Base-by-base conservation (phyloP, 2,113 vertebrate species). In the Morone chrysops region DNA sequence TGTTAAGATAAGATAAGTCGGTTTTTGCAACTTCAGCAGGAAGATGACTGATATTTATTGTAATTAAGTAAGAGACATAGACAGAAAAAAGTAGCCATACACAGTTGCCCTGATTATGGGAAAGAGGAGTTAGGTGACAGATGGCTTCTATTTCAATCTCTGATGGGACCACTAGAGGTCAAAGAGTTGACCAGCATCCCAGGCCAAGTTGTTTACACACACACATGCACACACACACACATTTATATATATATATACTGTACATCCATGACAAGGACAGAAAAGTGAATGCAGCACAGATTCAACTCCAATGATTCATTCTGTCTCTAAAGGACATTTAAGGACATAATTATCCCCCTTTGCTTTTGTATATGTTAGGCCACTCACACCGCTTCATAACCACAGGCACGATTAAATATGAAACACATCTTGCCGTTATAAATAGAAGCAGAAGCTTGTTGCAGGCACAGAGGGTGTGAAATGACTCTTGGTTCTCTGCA, bases 401-500 rank as follows among this genome's bases (percentile, higher is more conserved):
- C n/a, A 43, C 3, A 1, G 43, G 16, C 25, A 20, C 31, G 0
- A 41, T 57, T 77, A 36, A 54, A 75, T 53, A n/a, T 43, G 5
- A 65, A 66, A 62, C 25, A 8, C 14, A 62, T 66, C 18, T 53
- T 25, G 20, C 20, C 9, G 36, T 75, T 62, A 51, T 75, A 51
- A 75, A 51, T 75, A 84, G 43, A 73, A 66, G 59, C 10, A 71
- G 62, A 4, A 61, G 53, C 62, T 70, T 47, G 38, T 73, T 73
- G 53, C 66, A 79, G 40, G 41, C 14, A 51, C 50, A 7, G 36
- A 22, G 41, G 62, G 77, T 83, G 80, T 87, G 73, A 80, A 86
- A 56, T 85, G 41, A 86, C 60, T 80, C 17, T 38, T 73, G 36
- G 7, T 70, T 89, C 38, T 86, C 7, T 89, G 53, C 60, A 36